phyloP scores from a whole-genome alignment of 2,888 invertebrate species.

The Laspeyria flexula region DNA sequence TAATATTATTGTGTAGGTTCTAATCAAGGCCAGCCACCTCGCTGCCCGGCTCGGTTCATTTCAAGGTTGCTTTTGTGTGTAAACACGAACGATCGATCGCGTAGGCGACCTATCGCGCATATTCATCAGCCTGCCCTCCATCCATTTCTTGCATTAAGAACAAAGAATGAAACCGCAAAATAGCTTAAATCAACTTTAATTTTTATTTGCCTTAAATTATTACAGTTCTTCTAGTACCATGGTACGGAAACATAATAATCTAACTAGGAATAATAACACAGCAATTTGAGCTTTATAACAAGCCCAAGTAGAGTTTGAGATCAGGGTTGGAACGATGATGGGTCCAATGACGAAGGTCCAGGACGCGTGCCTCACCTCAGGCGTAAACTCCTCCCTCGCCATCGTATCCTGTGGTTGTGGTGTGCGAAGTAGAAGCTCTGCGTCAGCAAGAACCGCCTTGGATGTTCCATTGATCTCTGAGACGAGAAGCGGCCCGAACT shows the following conservation, averaged over 20 bases:
- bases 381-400: constrained; percentile 52
- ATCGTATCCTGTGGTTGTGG: constrained; percentile 54
- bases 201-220: constrained; percentile 78
- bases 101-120: constrained; percentile 34
- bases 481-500: constrained; percentile 63
- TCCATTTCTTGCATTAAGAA: constrained; percentile 41
- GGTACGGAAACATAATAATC: constrained; percentile 74
- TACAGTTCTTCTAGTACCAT: constrained; percentile 77
- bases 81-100: constrained; percentile 62
- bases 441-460: constrained; percentile 72
- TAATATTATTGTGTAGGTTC: constrained; percentile 43
- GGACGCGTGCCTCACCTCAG: constrained; percentile 47
- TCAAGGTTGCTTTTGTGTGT: constrained; percentile 84
- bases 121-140: constrained; percentile 43
- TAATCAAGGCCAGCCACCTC: constrained; percentile 65
- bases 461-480: constrained; percentile 81
- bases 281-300: constrained; percentile 80
- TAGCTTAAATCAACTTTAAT: constrained; percentile 52
- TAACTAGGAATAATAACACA: constrained; percentile 83
- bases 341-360: constrained; percentile 54
- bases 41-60: constrained; percentile 27
- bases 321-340: constrained; percentile 78
- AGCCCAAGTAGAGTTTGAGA: constrained; percentile 76
- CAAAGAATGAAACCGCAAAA: constrained; percentile 47
- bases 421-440: constrained; percentile 72